Conservation (phyloP, 2,113 vertebrate species). For the Clinocottus analis region DNA sequence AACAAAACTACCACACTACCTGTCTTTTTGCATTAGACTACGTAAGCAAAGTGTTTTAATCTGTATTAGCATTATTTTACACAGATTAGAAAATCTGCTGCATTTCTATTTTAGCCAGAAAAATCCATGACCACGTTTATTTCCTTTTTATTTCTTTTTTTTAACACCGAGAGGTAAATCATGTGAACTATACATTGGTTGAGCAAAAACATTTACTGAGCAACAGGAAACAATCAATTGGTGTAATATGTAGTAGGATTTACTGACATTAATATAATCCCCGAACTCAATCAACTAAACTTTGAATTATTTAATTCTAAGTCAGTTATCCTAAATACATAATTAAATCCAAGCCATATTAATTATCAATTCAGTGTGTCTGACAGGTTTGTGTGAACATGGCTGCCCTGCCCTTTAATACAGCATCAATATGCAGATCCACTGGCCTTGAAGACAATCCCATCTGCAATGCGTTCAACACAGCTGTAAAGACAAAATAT, state of each 20-base stretch:
- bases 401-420: slow-evolving; percentile 40
- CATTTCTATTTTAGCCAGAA: background rate
- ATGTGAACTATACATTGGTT: background rate
- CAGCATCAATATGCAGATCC: slow-evolving; percentile 60
- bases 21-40: too few species aligned
- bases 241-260: slow-evolving; percentile 32
- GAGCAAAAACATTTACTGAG: background rate
- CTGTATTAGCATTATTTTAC: background rate
- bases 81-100: background rate
- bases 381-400: slow-evolving; percentile 44
- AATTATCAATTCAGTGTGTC: slow-evolving; percentile 38
- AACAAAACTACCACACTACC: background rate
- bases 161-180: background rate
- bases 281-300: slow-evolving; percentile 40
- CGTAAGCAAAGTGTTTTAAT: too few species aligned
- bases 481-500: slow-evolving; percentile 28
- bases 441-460: slow-evolving; percentile 33
- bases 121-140: background rate
- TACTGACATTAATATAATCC: slow-evolving; percentile 43
- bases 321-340: slow-evolving; percentile 31
- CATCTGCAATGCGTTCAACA: slow-evolving; percentile 45
- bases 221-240: background rate
- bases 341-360: slow-evolving; percentile 35
- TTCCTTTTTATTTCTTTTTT: background rate
- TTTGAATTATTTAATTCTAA: slow-evolving; percentile 23